Evolutionary conservation across 1,140 invertebrate species (phyloP).

Genomic region (Drosophila subpulchrella): DNA sequence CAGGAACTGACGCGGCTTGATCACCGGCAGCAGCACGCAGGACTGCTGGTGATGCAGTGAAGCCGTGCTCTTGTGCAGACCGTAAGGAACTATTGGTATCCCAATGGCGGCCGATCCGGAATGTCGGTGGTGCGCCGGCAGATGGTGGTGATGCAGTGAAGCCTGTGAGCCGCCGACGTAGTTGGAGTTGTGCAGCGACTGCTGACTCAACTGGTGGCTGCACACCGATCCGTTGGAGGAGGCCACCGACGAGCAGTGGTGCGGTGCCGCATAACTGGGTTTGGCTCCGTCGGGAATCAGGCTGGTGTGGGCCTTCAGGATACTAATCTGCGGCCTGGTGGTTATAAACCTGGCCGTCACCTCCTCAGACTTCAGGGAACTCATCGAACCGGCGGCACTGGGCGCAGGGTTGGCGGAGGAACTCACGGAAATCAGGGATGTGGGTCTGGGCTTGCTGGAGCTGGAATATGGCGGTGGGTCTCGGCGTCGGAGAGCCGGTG

Average conservation of each 20-base stretch:
- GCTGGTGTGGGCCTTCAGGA: slow-evolving; percentile 88
- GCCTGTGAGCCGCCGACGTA: slow-evolving; percentile 71
- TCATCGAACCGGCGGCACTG: slow-evolving; percentile 60
- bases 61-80: slow-evolving; percentile 79
- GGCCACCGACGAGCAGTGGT: slow-evolving; percentile 70
- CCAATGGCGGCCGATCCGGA: slow-evolving; percentile 74
- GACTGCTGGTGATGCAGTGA: slow-evolving; percentile 72
- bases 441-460: slow-evolving; percentile 83
- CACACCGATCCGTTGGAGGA: slow-evolving; percentile 74
- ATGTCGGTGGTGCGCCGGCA: slow-evolving; percentile 52
- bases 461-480: slow-evolving; percentile 87
- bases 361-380: slow-evolving; percentile 85
- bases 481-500: slow-evolving; percentile 58
- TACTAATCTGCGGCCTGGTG: slow-evolving; percentile 88
- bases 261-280: slow-evolving; percentile 86
- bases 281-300: slow-evolving; percentile 85
- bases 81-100: slow-evolving; percentile 82
- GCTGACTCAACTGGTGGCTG: slow-evolving; percentile 74
- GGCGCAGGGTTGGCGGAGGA: slow-evolving; percentile 51
- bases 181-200: slow-evolving; percentile 75
- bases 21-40: slow-evolving; percentile 82
- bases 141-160: slow-evolving; percentile 59
- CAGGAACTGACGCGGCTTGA: slow-evolving; percentile 81
- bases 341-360: slow-evolving; percentile 88
- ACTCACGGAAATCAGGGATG: slow-evolving; percentile 76